phyloP scores from a whole-genome alignment of 2,113 vertebrate species.

The Xerus inauris region DNA sequence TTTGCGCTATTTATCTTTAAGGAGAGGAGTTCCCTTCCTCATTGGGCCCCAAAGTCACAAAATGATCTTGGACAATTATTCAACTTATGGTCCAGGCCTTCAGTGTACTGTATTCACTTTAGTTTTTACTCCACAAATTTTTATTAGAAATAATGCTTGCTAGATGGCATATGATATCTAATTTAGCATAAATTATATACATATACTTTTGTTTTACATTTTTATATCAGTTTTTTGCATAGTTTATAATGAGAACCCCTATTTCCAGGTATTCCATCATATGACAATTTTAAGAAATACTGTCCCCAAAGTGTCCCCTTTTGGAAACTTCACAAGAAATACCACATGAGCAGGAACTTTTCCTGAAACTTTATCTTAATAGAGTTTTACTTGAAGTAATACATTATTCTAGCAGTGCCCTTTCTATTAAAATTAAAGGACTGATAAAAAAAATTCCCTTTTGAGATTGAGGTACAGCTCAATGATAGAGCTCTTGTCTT shows the following conservation, averaged over 20 bases:
- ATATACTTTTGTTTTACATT: conserved; percentile 32
- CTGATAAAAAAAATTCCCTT: not conserved
- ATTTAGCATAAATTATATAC: not conserved
- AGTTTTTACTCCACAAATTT: not conserved
- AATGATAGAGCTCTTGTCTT: not conserved
- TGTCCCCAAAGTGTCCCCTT: not conserved
- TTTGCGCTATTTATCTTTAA: not conserved
- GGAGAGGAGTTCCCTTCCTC: not conserved
- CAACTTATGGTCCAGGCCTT: not conserved
- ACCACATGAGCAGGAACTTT: not conserved
- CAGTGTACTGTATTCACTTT: not conserved
- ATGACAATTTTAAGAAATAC: conserved; percentile 12
- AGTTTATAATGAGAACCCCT: not conserved
- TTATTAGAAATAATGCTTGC: conserved; percentile 46
- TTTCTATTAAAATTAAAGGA: conserved; percentile 39
- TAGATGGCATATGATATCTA: not conserved
- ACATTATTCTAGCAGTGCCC: not conserved
- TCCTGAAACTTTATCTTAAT: not conserved
- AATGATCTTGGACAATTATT: rapidly evolving
- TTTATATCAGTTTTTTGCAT: not conserved
- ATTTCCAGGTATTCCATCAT: not conserved
- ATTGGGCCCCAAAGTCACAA: not conserved
- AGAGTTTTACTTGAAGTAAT: conserved; percentile 44
- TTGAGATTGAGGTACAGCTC: not conserved
- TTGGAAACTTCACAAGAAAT: conserved; percentile 54